Conservation (phyloP, 2,113 vertebrate species). For the Ophthalmolycus amberensis region DNA sequence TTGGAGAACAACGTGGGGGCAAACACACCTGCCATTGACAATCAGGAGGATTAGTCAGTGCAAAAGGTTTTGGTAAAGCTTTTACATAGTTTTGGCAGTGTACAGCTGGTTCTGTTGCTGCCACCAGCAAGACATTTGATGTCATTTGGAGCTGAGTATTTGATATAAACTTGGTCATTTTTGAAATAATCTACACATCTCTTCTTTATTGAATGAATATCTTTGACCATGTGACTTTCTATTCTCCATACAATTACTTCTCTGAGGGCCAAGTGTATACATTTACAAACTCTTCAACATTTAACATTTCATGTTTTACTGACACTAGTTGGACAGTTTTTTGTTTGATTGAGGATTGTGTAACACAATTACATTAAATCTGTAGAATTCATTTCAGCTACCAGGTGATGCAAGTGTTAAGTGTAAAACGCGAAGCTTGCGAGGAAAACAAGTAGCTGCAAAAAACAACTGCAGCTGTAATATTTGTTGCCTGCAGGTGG, state of each 20-base stretch:
- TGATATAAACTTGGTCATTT: not conserved
- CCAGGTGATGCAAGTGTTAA: not conserved
- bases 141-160: not conserved
- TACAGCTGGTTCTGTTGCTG: not conserved
- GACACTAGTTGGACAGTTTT: not conserved
- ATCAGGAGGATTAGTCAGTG: not conserved
- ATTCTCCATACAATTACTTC: not conserved
- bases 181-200: not conserved
- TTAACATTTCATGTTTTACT: not conserved
- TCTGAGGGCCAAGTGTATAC: too few relatives aligned
- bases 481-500: conserved; percentile 1
- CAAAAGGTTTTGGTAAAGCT: not conserved
- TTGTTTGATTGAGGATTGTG: not conserved
- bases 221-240: not conserved
- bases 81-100: not conserved
- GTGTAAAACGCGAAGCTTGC: not conserved
- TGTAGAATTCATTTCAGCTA: not conserved
- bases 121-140: not conserved
- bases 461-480: not conserved
- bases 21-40: conserved; percentile 85
- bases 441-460: not conserved
- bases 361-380: not conserved
- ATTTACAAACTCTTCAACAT: not conserved
- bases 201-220: not conserved
- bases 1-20: conserved; percentile 92